These are phyloP conservation scores for Syngnathoides biaculeatus DNA, from an alignment of 2,113 vertebrate species.

Conservation along the genomic window DNA sequence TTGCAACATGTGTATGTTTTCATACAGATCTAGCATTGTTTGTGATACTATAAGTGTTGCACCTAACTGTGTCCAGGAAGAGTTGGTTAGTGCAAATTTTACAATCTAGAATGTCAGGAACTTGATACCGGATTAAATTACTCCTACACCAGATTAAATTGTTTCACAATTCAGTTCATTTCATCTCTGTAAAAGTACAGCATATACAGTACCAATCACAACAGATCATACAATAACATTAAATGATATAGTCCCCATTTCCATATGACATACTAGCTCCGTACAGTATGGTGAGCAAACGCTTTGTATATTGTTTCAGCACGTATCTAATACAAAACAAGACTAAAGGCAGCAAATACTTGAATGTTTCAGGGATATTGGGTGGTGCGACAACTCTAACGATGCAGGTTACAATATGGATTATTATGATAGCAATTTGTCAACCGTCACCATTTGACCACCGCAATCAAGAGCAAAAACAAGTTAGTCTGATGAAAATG, in stretches of 20 bases:
- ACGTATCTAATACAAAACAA: neutral
- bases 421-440: neutral
- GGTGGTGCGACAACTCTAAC: neutral
- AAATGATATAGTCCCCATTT: neutral
- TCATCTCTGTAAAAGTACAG: neutral
- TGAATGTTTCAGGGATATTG: neutral
- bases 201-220: too few relatives aligned
- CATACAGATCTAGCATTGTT: too few relatives aligned
- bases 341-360: neutral
- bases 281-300: neutral
- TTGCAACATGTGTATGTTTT: too few relatives aligned
- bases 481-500: conserved; percentile 28
- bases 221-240: neutral
- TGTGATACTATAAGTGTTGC: too few relatives aligned
- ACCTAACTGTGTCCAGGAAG: too few relatives aligned
- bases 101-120: too few relatives aligned
- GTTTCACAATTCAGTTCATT: neutral
- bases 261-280: neutral
- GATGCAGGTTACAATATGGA: neutral
- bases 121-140: too few relatives aligned
- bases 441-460: neutral
- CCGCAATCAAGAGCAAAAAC: conserved; percentile 32
- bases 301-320: neutral
- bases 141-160: too few relatives aligned
- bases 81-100: too few relatives aligned